Evolutionary conservation across 1,140 invertebrate species (phyloP).

Genomic region (Tribolium madens): DNA sequence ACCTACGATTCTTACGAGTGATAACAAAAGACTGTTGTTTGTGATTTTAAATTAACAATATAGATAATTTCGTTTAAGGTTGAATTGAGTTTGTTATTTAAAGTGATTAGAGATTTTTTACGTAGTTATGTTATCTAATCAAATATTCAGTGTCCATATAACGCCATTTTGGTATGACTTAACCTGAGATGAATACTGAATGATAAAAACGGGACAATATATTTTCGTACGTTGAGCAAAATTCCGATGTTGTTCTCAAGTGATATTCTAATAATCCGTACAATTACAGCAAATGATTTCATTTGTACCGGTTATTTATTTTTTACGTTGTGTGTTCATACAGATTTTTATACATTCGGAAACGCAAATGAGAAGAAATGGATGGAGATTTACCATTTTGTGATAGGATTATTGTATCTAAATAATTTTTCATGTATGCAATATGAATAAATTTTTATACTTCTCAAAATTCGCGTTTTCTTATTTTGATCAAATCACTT

Average conservation of each 20-base stretch:
- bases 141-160: background rate
- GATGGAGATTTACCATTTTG: constrained; percentile 1
- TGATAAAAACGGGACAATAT: background rate
- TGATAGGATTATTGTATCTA: constrained; percentile 14
- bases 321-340: constrained; percentile 5
- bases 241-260: constrained; percentile 3
- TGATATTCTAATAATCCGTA: constrained; percentile 17
- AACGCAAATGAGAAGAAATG: background rate
- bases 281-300: background rate
- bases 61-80: background rate
- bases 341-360: background rate
- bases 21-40: constrained; percentile 41
- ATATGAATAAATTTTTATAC: constrained; percentile 35
- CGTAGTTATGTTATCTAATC: background rate
- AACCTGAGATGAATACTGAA: background rate
- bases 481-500: no score
- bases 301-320: constrained; percentile 17
- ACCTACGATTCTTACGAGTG: constrained; percentile 26
- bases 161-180: background rate
- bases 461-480: background rate
- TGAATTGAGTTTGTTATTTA: background rate
- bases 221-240: constrained; percentile 26
- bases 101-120: background rate
- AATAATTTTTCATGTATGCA: constrained; percentile 9
- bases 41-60: constrained; percentile 40